A percentile compares a stretch with the other conserved stretches of the same genome.
Conservation (phyloP, 2,113 vertebrate species). For the Engraulis encrasicolus region DNA sequence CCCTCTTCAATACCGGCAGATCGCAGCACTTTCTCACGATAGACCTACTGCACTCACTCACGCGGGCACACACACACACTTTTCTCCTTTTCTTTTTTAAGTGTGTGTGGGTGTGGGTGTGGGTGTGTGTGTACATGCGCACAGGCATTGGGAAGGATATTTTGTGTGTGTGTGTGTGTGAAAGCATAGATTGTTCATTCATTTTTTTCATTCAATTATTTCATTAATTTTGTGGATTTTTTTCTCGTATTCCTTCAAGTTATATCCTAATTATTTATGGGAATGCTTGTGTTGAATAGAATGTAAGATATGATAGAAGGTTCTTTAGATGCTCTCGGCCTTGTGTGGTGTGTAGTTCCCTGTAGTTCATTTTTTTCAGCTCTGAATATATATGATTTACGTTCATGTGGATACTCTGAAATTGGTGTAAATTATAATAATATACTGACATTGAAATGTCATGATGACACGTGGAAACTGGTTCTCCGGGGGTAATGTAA, state of each 20-base stretch:
- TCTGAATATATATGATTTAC: not conserved
- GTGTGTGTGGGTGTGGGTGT: not conserved
- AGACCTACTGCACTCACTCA: not conserved
- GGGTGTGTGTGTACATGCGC: not conserved
- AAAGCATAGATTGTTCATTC: not conserved
- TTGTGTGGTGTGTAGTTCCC: not conserved
- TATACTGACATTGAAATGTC: not conserved
- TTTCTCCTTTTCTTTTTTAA: too few relatives aligned
- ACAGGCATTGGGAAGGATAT: too few relatives aligned
- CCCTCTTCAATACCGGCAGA: constrained; percentile 31
- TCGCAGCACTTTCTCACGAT: constrained; percentile 31
- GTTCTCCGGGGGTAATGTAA: not conserved
- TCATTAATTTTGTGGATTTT: not conserved
- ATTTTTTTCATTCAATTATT: not conserved
- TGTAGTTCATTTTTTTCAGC: not conserved
- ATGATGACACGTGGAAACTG: not conserved
- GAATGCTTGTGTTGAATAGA: too few relatives aligned
- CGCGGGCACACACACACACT: not conserved
- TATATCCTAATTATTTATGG: too few relatives aligned
- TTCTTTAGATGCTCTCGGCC: too few relatives aligned
- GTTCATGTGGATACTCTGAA: not conserved
- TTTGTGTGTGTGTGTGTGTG: not conserved
- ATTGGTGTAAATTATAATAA: not conserved
- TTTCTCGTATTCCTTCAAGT: too few relatives aligned
- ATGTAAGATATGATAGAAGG: too few relatives aligned